Conservation (phyloP, 2,113 vertebrate genomes). For the Microtus oregoni region DNA sequence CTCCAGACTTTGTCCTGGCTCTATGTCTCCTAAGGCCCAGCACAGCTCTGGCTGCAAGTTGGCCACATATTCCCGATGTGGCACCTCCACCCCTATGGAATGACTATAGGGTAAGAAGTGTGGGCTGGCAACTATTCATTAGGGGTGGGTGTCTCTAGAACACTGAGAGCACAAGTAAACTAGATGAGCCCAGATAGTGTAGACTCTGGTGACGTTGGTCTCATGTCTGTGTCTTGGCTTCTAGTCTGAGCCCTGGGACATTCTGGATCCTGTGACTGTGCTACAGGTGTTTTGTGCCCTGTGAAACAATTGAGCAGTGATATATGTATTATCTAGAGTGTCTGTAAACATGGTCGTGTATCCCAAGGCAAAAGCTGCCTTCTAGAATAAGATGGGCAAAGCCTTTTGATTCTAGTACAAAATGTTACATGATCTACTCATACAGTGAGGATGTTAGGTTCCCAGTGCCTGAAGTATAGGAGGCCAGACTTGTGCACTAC, state of each 20-base stretch:
- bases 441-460: too few species aligned
- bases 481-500: neutral
- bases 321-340: neutral
- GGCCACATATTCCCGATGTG: too few species aligned
- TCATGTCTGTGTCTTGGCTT: neutral
- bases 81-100: neutral
- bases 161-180: neutral
- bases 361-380: neutral
- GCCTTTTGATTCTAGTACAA: neutral
- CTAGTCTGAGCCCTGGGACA: neutral
- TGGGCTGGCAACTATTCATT: neutral
- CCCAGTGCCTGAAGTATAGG: neutral
- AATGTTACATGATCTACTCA: too few species aligned
- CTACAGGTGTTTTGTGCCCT: neutral
- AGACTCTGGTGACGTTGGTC: too few species aligned
- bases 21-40: neutral
- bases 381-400: neutral
- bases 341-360: neutral
- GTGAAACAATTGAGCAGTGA: neutral
- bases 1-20: neutral
- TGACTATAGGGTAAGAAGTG: neutral
- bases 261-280: neutral
- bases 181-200: neutral
- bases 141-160: neutral
- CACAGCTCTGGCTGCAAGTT: too few species aligned